Percentiles rank a stretch among this genome's conserved stretches.
These are phyloP conservation scores for Drosophila quadrilineata DNA, from an alignment of 1,140 invertebrate species.

Conservation along the genomic window DNA sequence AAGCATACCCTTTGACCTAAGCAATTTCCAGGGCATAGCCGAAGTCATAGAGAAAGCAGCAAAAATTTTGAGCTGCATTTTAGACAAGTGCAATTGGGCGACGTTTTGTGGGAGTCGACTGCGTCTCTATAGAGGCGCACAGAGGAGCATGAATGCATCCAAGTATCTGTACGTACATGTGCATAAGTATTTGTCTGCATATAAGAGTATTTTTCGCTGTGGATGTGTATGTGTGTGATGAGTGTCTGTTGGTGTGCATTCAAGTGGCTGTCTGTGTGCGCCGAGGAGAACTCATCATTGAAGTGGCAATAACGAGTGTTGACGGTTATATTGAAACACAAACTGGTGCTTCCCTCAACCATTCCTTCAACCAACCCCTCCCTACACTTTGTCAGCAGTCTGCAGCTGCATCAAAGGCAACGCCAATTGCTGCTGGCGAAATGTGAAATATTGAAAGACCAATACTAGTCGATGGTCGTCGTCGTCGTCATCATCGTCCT, in stretches of 20 bases:
- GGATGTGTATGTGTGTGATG: constrained; percentile 3
- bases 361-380: neutral
- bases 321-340: constrained; percentile 53
- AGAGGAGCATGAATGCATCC: neutral
- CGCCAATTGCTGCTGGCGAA: constrained; percentile 34
- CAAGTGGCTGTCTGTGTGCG: constrained; percentile 30
- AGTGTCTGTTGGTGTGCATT: constrained; percentile 21
- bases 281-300: constrained; percentile 40
- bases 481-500: no score
- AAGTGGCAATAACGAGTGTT: constrained; percentile 69
- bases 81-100: constrained; percentile 48
- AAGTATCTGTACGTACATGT: neutral
- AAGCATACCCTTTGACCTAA: neutral
- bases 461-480: constrained; percentile 12
- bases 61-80: constrained; percentile 57
- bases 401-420: constrained; percentile 27
- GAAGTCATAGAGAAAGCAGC: constrained; percentile 22
- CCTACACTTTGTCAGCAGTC: neutral
- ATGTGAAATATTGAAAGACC: constrained; percentile 8
- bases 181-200: no score
- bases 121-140: constrained; percentile 2
- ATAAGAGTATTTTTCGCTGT: neutral
- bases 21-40: constrained; percentile 2
- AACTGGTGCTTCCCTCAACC: neutral
- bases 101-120: constrained; percentile 16